A percentile compares a stretch with the other conserved stretches of the same genome.
These are phyloP conservation scores for Nicator chloris DNA, from an alignment of 2,113 vertebrate genomes.

Conservation along the genomic window DNA sequence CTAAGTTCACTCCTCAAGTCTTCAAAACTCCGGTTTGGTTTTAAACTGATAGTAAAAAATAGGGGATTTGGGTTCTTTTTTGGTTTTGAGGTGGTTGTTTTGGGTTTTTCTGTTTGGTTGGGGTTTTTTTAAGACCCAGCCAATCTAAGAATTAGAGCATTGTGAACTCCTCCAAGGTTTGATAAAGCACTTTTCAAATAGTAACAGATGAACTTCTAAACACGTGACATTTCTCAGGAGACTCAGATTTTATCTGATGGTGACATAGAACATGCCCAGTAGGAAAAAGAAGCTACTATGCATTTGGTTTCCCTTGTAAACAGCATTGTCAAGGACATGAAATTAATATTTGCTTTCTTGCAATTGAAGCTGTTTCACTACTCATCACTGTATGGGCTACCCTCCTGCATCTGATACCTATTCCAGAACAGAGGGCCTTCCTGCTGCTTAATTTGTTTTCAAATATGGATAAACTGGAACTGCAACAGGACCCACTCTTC, in stretches of 20 bases:
- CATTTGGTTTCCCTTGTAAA: not conserved
- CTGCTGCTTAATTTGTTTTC: not conserved
- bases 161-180: not conserved
- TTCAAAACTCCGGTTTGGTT: not conserved
- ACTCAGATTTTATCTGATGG: not conserved
- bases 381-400: not conserved
- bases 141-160: not conserved
- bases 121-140: not conserved
- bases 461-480: not conserved
- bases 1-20: not conserved
- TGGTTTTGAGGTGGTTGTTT: not conserved
- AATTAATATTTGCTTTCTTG: not conserved
- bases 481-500: not conserved
- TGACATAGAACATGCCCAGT: not conserved
- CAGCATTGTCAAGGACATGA: not conserved
- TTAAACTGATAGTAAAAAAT: not conserved
- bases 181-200: not conserved
- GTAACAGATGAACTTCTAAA: not conserved
- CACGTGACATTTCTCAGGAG: not conserved
- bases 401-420: not conserved
- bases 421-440: not conserved
- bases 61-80: not conserved
- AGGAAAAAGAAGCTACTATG: not conserved
- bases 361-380: not conserved
- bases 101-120: not conserved